Percentiles rank a stretch among this genome's conserved stretches.
Evolutionary conservation across 2,888 invertebrate genomes (phyloP).

Genomic region (Thysanoteuthis rhombus): DNA sequence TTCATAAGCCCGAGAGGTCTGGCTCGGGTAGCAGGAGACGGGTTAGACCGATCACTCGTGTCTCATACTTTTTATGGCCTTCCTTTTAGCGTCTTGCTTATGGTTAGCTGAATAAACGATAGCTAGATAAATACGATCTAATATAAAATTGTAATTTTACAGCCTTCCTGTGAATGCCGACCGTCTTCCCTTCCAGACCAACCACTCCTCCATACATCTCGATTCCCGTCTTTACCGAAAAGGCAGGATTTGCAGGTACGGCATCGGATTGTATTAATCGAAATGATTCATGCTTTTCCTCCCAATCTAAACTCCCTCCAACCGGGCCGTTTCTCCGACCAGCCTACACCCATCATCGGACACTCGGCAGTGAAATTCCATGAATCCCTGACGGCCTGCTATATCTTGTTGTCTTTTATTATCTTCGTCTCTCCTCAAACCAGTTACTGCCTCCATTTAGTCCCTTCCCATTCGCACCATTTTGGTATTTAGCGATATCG

Average conservation of each 20-base stretch:
- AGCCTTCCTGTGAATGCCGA: neutral
- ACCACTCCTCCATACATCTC: neutral
- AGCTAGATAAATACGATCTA: neutral
- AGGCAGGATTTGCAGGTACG: neutral
- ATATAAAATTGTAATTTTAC: neutral
- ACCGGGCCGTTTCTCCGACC: neutral
- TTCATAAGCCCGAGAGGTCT: too few species aligned
- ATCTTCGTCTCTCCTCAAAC: too few species aligned
- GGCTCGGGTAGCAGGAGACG: neutral
- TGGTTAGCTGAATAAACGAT: neutral
- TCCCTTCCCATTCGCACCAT: conserved; percentile 12
- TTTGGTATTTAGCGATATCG: conserved; percentile 12
- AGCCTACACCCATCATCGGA: neutral
- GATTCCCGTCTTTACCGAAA: neutral
- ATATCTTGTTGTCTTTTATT: neutral
- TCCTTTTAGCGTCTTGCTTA: neutral
- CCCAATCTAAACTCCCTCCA: neutral
- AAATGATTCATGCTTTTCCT: neutral
- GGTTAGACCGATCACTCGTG: neutral
- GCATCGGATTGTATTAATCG: neutral
- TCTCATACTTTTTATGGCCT: neutral
- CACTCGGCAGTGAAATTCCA: neutral
- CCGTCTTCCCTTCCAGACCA: neutral
- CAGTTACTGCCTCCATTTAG: neutral
- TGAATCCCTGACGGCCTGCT: neutral